Evolutionary conservation across 2,888 invertebrate species (phyloP).

Genomic region (Eilema griseolum): DNA sequence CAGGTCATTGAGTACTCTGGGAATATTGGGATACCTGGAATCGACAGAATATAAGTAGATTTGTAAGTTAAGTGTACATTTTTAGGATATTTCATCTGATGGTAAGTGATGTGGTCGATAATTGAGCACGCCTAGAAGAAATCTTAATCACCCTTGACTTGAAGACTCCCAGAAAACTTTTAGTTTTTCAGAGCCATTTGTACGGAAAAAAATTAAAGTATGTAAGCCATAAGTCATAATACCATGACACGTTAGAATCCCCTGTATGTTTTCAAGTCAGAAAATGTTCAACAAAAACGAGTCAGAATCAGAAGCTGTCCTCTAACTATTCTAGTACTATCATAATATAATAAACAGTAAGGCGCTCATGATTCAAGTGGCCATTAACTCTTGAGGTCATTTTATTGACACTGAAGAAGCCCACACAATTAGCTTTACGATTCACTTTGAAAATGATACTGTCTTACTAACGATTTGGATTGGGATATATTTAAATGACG

Average conservation of each 20-base stretch:
- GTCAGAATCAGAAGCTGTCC: neutral
- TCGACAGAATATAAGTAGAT: too few relatives aligned
- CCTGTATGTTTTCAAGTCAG: too few relatives aligned
- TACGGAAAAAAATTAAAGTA: too few relatives aligned
- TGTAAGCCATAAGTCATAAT: too few relatives aligned
- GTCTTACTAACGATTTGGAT: neutral
- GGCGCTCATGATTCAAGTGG: constrained; percentile 27
- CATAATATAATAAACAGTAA: neutral
- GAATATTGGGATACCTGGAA: neutral
- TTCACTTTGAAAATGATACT: neutral
- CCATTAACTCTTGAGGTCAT: constrained; percentile 37
- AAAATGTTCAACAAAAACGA: neutral
- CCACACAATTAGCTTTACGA: constrained; percentile 29
- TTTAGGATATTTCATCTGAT: too few relatives aligned
- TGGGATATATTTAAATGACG: neutral
- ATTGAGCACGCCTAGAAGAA: too few relatives aligned
- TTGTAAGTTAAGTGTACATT: too few relatives aligned
- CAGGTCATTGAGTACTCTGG: neutral
- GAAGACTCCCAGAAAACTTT: too few relatives aligned
- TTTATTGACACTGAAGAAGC: constrained; percentile 36
- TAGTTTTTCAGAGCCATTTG: too few relatives aligned
- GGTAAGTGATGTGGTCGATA: too few relatives aligned
- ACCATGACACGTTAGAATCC: too few relatives aligned
- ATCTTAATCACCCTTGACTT: too few relatives aligned
- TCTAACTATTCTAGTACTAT: neutral